Evolutionary conservation across 2,888 invertebrate species (phyloP).

Genomic region (Heliconius erato): DNA sequence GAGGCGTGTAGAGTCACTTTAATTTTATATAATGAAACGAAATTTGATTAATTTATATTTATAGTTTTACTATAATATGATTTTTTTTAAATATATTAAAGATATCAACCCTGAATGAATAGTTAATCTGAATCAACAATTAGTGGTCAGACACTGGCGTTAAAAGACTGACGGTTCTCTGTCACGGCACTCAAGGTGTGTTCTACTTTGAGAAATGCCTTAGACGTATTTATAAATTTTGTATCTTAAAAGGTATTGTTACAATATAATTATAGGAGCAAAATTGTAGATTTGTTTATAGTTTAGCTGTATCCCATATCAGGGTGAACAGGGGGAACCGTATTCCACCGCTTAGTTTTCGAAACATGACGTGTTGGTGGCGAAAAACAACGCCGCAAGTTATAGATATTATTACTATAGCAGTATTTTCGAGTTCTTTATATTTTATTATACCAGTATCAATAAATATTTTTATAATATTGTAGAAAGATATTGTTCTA

Average conservation of each 20-base stretch:
- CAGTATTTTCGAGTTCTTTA: too few relatives aligned
- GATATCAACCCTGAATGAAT: conserved; percentile 66
- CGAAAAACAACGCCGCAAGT: too few relatives aligned
- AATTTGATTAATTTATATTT: too few relatives aligned
- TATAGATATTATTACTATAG: too few relatives aligned
- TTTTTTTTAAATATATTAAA: neutral
- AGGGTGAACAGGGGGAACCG: neutral
- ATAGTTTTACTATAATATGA: too few relatives aligned
- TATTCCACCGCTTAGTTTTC: neutral
- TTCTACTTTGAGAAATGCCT: conserved; percentile 31
- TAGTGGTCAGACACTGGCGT: conserved; percentile 68
- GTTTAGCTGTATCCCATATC: neutral
- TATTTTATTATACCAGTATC: too few relatives aligned
- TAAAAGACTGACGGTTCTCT: conserved; percentile 68
- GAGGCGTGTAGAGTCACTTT: neutral
- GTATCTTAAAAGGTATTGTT: neutral
- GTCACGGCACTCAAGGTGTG: conserved; percentile 69
- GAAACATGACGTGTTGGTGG: too few relatives aligned
- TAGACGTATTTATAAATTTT: neutral
- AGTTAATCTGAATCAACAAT: conserved; percentile 65
- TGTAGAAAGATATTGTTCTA: too few relatives aligned
- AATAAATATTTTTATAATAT: too few relatives aligned
- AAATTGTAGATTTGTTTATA: neutral
- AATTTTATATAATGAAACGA: neutral
- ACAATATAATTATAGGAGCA: neutral